Evolutionary conservation across 2,888 invertebrate species (phyloP).

Genomic region (Bembecia ichneumoniformis): DNA sequence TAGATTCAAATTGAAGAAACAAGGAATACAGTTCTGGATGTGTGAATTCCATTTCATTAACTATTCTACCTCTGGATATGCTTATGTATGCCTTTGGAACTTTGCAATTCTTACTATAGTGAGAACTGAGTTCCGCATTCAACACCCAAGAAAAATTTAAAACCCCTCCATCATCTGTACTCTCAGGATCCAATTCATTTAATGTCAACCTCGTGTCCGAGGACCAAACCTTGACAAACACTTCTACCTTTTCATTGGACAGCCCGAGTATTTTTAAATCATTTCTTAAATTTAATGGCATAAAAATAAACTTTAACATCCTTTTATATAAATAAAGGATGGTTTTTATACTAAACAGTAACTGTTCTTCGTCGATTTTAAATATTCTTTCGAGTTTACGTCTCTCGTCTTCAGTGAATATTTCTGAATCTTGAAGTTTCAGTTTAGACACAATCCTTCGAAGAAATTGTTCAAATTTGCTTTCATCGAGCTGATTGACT

Average conservation of each 20-base stretch:
- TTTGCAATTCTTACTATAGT: constrained; percentile 49
- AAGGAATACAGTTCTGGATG: constrained; percentile 52
- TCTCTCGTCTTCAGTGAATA: constrained; percentile 52
- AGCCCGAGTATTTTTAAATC: constrained; percentile 44
- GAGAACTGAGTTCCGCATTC: constrained; percentile 59
- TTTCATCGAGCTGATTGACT: constrained; percentile 45
- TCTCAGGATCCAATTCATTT: constrained; percentile 34
- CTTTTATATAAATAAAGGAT: constrained; percentile 48
- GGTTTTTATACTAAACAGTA: constrained; percentile 45
- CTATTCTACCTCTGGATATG: constrained; percentile 22
- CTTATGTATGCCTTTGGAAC: constrained; percentile 51
- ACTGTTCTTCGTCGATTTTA: constrained; percentile 36
- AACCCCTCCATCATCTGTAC: constrained; percentile 22
- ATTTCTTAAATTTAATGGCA: constrained; percentile 49
- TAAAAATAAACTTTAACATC: constrained; percentile 52
- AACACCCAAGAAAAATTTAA: constrained; percentile 48
- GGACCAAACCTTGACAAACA: constrained; percentile 55
- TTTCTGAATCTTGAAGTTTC: constrained; percentile 39
- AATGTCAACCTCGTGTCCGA: constrained; percentile 45
- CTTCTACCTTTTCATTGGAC: constrained; percentile 41
- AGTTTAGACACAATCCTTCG: constrained; percentile 46
- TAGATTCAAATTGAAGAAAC: constrained; percentile 54
- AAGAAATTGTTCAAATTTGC: constrained; percentile 55
- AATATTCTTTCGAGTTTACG: constrained; percentile 51
- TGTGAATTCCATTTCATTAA: constrained; percentile 49